Base-by-base conservation (phyloP, 1,140 invertebrate genomes). In the Brachionus manjavacas region DNA sequence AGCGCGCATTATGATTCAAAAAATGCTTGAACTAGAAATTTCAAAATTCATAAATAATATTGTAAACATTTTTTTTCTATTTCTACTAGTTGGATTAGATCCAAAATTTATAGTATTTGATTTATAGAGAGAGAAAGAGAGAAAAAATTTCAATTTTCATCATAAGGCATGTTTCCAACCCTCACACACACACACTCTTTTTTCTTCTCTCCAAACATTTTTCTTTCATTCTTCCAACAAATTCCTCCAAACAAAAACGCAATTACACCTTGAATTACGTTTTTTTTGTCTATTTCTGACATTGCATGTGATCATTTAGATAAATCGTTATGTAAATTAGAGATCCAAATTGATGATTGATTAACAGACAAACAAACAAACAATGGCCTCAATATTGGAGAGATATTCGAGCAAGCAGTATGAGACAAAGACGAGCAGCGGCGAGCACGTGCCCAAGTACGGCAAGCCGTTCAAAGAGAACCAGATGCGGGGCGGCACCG, bases 1-100 rank as follows among this genome's bases (percentile, higher is more conserved):
- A 60, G 20, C 52, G 52, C 52, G 52, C 52, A 60, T 60, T 60
- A 60, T 60, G 52, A 60, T 8, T 9, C 52, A 60, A 60, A 60
- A 8, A 60, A 60, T 60, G 52, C 52, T 60, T 60, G 52, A 60
- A 60, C 52, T 60, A 60, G 52, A 60, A 60, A 60, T 60, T 60
- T 60, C 31, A 20, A 60, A 55, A 60, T 60, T 60, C 52, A 60
- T 60, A 60, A 60, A 60, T 60, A 60, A 60, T 60, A 60, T 60
- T 60, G 52, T 60, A 60, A 60, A 60, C 52, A 60, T 60, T 68
- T 68, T 68, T 68, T 70, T 7, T 35, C 31, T 35, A 35, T 7
- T 35, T 35, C 31, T 72, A 72, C 68, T 39, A 72, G 68, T 72
- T 72, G 68, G 68, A 72, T 72, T 72, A 72, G 68, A 41, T 72